These are phyloP conservation scores for Teleiodes luculella DNA, from an alignment of 2,888 invertebrate genomes.

Conservation along the genomic window DNA sequence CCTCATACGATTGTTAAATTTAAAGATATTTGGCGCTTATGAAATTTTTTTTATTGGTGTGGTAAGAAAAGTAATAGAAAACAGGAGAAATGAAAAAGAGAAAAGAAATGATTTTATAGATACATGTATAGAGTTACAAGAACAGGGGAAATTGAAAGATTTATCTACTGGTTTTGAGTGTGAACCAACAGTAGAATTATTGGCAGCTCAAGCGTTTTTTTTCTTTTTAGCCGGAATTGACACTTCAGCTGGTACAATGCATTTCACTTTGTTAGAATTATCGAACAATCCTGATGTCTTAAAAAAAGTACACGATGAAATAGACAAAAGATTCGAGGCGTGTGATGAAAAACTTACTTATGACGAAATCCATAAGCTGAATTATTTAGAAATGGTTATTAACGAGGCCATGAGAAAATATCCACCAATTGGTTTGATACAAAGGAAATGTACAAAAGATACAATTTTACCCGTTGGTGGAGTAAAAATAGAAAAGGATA, in stretches of 20 bases:
- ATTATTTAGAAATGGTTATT: constrained; percentile 59
- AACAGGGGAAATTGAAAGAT: constrained; percentile 46
- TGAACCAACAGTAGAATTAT: constrained; percentile 45
- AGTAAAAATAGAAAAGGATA: constrained; percentile 39
- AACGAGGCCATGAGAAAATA: constrained; percentile 53
- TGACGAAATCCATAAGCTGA: constrained; percentile 45
- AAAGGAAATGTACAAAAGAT: constrained; percentile 44
- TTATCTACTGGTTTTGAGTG: constrained; percentile 40
- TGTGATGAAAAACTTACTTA: constrained; percentile 43
- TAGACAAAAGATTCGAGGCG: constrained; percentile 44
- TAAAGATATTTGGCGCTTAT: constrained; percentile 45
- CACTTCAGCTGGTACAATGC: constrained; percentile 57
- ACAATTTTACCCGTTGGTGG: constrained; percentile 43
- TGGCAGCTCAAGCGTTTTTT: constrained; percentile 66
- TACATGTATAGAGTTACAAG: constrained; percentile 50
- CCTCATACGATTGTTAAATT: constrained; percentile 36
- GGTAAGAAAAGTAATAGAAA: constrained; percentile 45
- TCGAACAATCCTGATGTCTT: constrained; percentile 53
- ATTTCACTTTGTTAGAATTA: constrained; percentile 53
- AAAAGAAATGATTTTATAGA: constrained; percentile 53
- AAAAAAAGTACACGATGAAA: constrained; percentile 51
- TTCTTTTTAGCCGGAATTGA: constrained; percentile 69
- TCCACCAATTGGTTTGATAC: constrained; percentile 48
- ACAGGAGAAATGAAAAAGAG: constrained; percentile 30
- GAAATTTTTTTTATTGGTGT: constrained; percentile 52